Percentiles rank a stretch among this genome's conserved stretches.
phyloP scores from a whole-genome alignment of 2,888 invertebrate species.

The Aethes cnicana region DNA sequence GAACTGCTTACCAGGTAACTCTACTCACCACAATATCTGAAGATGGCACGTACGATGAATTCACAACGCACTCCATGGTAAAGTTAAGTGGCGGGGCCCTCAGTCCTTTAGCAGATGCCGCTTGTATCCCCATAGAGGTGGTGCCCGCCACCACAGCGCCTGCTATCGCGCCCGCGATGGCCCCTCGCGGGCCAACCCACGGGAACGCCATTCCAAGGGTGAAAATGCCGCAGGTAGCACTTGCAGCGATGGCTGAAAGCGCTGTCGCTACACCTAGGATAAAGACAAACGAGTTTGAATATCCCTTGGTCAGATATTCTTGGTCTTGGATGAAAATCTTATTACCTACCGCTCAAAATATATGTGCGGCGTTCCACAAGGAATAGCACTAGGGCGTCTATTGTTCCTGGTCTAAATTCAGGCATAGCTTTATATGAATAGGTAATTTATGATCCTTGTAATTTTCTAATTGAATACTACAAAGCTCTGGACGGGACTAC shows the following conservation, averaged over 20 bases:
- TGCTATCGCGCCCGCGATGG: slow-evolving; percentile 82
- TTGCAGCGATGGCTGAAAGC: slow-evolving; percentile 91
- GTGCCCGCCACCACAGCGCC: slow-evolving; percentile 84
- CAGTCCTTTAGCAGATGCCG: slow-evolving; percentile 82
- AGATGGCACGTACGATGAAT: slow-evolving; percentile 55
- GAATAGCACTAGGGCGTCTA: no score
- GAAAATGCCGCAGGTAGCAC: slow-evolving; percentile 91
- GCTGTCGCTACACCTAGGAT: slow-evolving; percentile 85
- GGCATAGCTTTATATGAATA: no score
- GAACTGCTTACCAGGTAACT: neutral
- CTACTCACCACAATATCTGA: slow-evolving; percentile 59
- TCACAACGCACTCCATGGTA: slow-evolving; percentile 50
- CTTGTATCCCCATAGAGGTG: slow-evolving; percentile 86
- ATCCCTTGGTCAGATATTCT: no score
- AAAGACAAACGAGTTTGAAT: no score
- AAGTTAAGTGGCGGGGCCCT: slow-evolving; percentile 72
- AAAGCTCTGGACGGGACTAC: no score
- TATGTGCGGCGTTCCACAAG: no score
- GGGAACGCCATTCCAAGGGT: slow-evolving; percentile 91
- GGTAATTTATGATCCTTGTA: no score
- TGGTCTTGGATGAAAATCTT: no score
- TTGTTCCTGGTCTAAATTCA: no score
- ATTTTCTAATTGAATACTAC: no score
- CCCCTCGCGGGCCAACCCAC: slow-evolving; percentile 88
- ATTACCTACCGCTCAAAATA: no score